Evolutionary conservation across 1,140 invertebrate genomes (phyloP).

Genomic region (Aphelenchoides fujianensis): DNA sequence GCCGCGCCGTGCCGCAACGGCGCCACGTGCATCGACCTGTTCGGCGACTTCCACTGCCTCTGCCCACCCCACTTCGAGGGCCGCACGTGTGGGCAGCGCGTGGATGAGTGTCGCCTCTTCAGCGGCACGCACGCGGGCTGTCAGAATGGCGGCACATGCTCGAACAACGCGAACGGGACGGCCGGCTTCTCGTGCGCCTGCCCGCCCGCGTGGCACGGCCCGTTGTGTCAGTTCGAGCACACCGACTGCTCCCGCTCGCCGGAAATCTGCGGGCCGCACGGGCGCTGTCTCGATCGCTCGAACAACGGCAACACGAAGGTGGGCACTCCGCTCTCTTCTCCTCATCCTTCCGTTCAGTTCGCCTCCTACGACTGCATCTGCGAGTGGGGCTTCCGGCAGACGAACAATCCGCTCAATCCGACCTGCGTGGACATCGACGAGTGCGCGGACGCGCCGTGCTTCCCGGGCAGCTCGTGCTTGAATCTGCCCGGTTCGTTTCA

Average conservation of each 20-base stretch:
- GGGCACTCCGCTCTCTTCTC: constrained; percentile 17
- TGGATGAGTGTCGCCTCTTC: constrained; percentile 60
- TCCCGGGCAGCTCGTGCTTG: constrained; percentile 51
- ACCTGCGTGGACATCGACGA: constrained; percentile 56
- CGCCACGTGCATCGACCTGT: constrained; percentile 65
- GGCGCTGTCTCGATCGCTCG: constrained; percentile 50
- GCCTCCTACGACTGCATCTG: constrained; percentile 53
- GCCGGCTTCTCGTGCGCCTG: constrained; percentile 49
- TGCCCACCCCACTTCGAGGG: constrained; percentile 76
- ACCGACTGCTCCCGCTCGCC: constrained; percentile 37
- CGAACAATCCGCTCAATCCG: constrained; percentile 53
- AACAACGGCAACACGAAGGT: neutral
- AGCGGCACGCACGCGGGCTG: constrained; percentile 63
- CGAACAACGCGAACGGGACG: constrained; percentile 56
- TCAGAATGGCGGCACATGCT: constrained; percentile 64
- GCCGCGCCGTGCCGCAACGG: constrained; percentile 71
- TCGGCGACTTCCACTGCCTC: constrained; percentile 69
- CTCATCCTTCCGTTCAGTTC: constrained; percentile 26
- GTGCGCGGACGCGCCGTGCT: constrained; percentile 53
- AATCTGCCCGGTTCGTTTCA: constrained; percentile 57
- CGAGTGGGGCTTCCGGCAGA: constrained; percentile 49
- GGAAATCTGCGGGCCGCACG: constrained; percentile 55
- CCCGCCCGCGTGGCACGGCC: constrained; percentile 50
- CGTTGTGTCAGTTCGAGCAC: constrained; percentile 44
- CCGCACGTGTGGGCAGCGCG: constrained; percentile 39